A percentile compares a stretch with the other conserved stretches of the same genome.
Conservation (phyloP, 2,113 vertebrate genomes). For the Megalops atlanticus region DNA sequence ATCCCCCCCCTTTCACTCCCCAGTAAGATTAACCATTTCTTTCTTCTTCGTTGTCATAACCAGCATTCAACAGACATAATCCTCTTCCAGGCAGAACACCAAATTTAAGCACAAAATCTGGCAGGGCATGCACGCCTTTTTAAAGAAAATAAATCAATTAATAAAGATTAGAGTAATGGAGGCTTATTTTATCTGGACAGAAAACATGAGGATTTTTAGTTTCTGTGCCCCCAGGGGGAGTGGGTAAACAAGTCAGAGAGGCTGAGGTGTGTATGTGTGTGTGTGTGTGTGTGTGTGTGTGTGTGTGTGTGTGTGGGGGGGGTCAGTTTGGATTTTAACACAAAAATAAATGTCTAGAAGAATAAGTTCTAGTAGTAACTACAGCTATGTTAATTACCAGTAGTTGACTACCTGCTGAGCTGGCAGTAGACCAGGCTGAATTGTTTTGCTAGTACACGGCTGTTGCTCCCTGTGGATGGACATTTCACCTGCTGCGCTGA, state of each 20-base stretch:
- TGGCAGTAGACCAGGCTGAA: too few species aligned
- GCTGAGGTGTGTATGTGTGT: neutral
- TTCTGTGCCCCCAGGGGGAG: neutral
- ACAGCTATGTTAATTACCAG: too few species aligned
- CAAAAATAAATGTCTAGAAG: neutral
- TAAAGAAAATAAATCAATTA: slow-evolving; percentile 33
- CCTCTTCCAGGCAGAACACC: slow-evolving; percentile 12
- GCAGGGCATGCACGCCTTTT: neutral
- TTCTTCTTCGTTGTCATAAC: neutral
- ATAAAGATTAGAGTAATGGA: slow-evolving; percentile 24
- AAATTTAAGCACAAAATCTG: neutral
- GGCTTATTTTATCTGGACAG: slow-evolving; percentile 5
- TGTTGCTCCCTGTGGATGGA: neutral
- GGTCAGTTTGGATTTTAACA: neutral
- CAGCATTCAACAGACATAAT: neutral
- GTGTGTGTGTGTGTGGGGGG: too few species aligned
- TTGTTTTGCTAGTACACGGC: too few species aligned
- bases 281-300: too few species aligned
- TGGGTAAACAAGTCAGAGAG: neutral
- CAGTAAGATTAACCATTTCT: slow-evolving; percentile 1
- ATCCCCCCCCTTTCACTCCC: neutral
- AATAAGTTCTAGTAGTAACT: too few species aligned
- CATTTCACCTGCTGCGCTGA: neutral
- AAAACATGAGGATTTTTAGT: neutral
- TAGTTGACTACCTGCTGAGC: too few species aligned